Percentiles rank a stretch among this genome's conserved stretches.
Evolutionary conservation across 2,797 vertebrate species (phyloP).

Genomic region (Myiotriccus ornatus): DNA sequence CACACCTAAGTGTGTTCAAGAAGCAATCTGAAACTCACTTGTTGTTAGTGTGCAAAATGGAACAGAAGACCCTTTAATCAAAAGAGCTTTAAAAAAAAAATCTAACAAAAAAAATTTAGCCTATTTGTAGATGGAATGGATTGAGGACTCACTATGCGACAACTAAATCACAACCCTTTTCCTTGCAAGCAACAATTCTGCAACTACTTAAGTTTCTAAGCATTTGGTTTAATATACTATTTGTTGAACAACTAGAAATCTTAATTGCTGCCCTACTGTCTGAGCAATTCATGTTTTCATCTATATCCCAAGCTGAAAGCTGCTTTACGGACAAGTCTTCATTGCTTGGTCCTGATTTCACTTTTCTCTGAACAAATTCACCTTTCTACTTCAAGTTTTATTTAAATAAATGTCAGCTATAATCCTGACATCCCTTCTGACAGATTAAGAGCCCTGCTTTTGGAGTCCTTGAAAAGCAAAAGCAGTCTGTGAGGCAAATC

Average conservation of each 20-base stretch:
- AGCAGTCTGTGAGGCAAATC: neutral
- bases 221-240: neutral
- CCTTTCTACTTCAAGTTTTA: neutral
- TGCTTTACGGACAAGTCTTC: neutral
- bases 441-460: neutral
- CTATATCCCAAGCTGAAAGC: neutral
- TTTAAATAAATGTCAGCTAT: neutral
- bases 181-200: neutral
- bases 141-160: neutral
- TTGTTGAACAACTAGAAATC: neutral
- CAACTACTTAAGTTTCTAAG: neutral
- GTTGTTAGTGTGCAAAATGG: neutral
- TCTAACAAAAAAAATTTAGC: neutral
- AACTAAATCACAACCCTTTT: neutral
- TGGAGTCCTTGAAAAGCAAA: neutral
- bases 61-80: neutral
- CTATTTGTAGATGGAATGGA: neutral
- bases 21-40: accelerated
- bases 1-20: neutral
- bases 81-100: neutral
- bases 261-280: neutral
- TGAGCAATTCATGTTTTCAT: neutral
- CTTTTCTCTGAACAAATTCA: neutral
- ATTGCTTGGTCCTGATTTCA: neutral
- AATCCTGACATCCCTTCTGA: neutral